Evolutionary conservation across 2,888 invertebrate genomes (phyloP).

Genomic region (Steinernema carpocapsae): DNA sequence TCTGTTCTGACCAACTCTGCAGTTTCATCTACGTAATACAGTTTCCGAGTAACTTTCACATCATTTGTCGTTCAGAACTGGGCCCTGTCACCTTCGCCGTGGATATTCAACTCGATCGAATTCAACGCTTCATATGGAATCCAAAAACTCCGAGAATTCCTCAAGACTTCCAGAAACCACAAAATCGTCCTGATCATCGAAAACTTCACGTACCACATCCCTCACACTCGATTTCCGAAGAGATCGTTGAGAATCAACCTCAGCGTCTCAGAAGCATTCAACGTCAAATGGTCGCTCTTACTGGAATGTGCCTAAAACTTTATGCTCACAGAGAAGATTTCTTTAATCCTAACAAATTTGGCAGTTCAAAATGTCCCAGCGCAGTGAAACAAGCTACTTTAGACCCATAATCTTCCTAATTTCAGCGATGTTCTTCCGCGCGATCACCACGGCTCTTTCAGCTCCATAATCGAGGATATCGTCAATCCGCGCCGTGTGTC

Average conservation of each 20-base stretch:
- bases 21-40: neutral
- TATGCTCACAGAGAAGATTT: neutral
- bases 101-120: neutral
- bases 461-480: constrained; percentile 16
- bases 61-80: neutral
- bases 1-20: neutral
- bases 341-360: neutral
- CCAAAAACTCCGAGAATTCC: constrained; percentile 21
- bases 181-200: neutral
- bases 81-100: neutral
- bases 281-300: constrained; percentile 1
- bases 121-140: constrained; percentile 17
- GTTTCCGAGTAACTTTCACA: neutral
- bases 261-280: constrained; percentile 6
- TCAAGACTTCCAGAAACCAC: neutral
- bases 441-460: neutral
- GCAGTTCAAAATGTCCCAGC: neutral
- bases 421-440: neutral
- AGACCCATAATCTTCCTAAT: constrained; percentile 18
- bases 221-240: neutral
- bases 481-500: constrained; percentile 16
- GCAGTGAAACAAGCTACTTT: neutral
- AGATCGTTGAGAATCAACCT: neutral
- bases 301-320: neutral
- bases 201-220: neutral